Conservation (phyloP, 2,797 vertebrate species). For the Phaenicophaeus curvirostris region DNA sequence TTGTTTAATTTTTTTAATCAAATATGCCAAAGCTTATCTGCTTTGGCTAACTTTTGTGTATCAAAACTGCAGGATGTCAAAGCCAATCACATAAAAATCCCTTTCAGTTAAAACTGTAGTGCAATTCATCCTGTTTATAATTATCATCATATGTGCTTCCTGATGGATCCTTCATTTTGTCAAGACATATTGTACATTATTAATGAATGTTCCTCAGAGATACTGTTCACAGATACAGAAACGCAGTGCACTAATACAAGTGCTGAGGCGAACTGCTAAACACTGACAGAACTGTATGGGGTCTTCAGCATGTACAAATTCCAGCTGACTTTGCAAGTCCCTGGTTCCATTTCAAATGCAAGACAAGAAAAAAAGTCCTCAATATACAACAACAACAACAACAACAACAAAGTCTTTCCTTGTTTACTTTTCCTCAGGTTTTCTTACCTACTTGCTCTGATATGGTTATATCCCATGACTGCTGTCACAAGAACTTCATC, state of each 20-base stretch:
- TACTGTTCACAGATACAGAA: not conserved
- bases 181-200: not conserved
- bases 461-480: not conserved
- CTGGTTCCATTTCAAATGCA: not conserved
- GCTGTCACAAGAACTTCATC: not conserved
- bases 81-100: not conserved
- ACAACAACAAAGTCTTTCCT: not conserved
- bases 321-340: not conserved
- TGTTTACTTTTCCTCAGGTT: not conserved
- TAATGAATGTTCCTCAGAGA: not conserved
- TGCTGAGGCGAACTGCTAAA: not conserved
- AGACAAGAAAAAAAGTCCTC: not conserved
- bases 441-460: not conserved
- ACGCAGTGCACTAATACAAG: not conserved
- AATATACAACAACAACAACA: not conserved
- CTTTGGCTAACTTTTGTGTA: not conserved
- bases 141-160: not conserved
- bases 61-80: not conserved
- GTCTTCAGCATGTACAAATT: not conserved
- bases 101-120: not conserved
- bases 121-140: not conserved
- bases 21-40: rapidly evolving
- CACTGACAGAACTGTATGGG: not conserved
- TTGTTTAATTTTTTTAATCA: not conserved
- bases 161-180: not conserved